Conservation (phyloP, 1,140 invertebrate species). For the Euschistus heros region DNA sequence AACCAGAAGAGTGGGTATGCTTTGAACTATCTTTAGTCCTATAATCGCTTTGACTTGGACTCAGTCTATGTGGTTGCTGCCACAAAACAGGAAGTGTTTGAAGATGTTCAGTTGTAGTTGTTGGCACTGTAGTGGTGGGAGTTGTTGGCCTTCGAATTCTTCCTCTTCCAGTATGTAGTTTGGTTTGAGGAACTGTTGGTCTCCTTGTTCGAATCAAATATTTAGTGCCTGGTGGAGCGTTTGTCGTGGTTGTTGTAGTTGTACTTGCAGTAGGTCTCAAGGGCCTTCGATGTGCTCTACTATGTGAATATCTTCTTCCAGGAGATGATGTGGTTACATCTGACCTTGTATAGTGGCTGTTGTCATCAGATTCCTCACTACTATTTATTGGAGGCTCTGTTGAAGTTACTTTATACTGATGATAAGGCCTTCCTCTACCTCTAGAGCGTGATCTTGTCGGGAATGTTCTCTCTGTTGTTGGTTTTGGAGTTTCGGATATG, state of each 20-base stretch:
- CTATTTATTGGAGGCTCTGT: conserved; percentile 2
- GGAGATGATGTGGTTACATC: conserved; percentile 17
- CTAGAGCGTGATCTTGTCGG: background rate
- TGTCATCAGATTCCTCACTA: background rate
- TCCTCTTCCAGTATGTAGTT: conserved; percentile 26
- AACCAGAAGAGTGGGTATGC: background rate
- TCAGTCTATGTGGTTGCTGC: background rate
- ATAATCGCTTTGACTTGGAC: background rate
- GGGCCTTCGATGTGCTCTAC: conserved; percentile 20
- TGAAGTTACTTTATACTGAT: background rate
- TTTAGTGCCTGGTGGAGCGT: conserved; percentile 20
- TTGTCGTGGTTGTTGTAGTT: conserved; percentile 20
- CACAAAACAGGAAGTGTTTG: background rate
- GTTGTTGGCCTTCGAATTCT: conserved; percentile 28
- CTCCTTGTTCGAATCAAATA: conserved; percentile 26
- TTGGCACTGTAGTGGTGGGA: conserved; percentile 26
- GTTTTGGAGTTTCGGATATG: conserved; percentile 6
- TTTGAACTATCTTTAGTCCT: background rate
- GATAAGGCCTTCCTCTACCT: background rate
- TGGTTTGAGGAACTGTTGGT: conserved; percentile 19
- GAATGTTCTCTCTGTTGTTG: background rate
- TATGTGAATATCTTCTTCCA: conserved; percentile 23
- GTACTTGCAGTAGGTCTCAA: conserved; percentile 9
- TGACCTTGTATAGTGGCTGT: conserved; percentile 12
- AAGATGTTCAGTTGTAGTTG: conserved; percentile 4